These are phyloP conservation scores for Tenebrosternarchus preto DNA, from an alignment of 2,113 vertebrate genomes.

Conservation along the genomic window DNA sequence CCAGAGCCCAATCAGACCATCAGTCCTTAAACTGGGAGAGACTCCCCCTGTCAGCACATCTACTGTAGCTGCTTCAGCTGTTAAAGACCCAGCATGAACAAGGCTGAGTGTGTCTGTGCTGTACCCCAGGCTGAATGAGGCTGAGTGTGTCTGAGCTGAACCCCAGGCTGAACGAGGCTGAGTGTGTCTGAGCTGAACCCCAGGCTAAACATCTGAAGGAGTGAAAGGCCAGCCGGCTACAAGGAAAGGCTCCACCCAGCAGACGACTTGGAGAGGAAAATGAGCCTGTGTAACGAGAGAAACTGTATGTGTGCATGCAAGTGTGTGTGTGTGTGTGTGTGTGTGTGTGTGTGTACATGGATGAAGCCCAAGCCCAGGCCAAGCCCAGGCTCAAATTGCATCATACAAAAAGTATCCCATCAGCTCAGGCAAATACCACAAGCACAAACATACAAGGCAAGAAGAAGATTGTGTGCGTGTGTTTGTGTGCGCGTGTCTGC, in stretches of 20 bases:
- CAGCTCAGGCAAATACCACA: background rate
- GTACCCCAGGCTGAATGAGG: no score
- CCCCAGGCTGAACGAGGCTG: background rate
- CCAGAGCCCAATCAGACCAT: no score
- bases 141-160: no score
- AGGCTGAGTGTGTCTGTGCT: no score
- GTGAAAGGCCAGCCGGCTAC: slow-evolving; percentile 50
- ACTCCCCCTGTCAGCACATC: no score
- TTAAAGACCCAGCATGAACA: no score
- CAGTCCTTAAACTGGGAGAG: no score
- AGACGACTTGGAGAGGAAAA: slow-evolving; percentile 23
- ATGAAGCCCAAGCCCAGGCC: no score
- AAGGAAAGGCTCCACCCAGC: slow-evolving; percentile 51
- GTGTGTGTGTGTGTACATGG: background rate
- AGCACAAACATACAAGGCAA: background rate
- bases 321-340: slow-evolving; percentile 15
- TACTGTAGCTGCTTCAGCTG: no score
- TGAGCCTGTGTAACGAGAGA: background rate
- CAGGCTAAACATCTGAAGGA: background rate
- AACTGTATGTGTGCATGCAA: background rate
- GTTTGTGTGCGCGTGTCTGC: background rate
- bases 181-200: background rate
- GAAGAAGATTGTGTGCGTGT: slow-evolving; percentile 26
- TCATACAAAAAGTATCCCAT: slow-evolving; percentile 6
- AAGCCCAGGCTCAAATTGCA: slow-evolving; percentile 37